phyloP scores from a whole-genome alignment of 1,140 invertebrate species.

The Ridgeia piscesae region DNA sequence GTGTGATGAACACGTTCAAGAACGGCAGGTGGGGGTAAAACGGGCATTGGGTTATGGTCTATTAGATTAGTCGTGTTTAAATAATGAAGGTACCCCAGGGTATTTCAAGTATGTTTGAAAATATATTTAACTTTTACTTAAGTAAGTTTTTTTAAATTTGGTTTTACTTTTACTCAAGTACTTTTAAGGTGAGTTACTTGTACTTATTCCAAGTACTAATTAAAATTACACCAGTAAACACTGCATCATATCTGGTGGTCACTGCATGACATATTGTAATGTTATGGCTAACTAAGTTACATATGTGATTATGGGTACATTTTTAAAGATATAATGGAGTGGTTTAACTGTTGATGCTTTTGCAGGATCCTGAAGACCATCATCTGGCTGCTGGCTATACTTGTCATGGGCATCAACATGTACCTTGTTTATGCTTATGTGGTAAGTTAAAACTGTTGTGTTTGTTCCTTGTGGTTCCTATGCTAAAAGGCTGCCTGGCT shows the following conservation, averaged over 20 bases:
- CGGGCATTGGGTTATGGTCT: too few relatives aligned
- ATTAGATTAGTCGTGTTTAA: too few relatives aligned
- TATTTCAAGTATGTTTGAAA: too few relatives aligned
- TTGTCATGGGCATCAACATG: neutral
- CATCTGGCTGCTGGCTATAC: neutral
- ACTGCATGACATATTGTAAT: too few relatives aligned
- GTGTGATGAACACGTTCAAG: constrained; percentile 69
- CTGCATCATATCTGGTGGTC: too few relatives aligned
- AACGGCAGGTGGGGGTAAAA: constrained; percentile 48
- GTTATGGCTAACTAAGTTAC: neutral
- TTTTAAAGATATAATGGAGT: neutral
- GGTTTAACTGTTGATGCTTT: neutral
- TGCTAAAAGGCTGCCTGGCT: neutral
- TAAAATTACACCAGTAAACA: too few relatives aligned
- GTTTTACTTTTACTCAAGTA: too few relatives aligned
- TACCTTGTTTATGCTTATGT: neutral
- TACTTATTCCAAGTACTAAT: too few relatives aligned
- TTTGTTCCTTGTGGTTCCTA: neutral
- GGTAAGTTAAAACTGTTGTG: neutral
- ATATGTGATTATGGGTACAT: neutral
- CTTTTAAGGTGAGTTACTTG: too few relatives aligned
- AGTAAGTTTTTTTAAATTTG: too few relatives aligned
- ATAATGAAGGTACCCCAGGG: too few relatives aligned
- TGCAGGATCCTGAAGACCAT: neutral
- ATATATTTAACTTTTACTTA: too few relatives aligned